A percentile compares a stretch with the other conserved stretches of the same genome.
phyloP scores from a whole-genome alignment of 2,797 vertebrate species.

The Ispidina picta region DNA sequence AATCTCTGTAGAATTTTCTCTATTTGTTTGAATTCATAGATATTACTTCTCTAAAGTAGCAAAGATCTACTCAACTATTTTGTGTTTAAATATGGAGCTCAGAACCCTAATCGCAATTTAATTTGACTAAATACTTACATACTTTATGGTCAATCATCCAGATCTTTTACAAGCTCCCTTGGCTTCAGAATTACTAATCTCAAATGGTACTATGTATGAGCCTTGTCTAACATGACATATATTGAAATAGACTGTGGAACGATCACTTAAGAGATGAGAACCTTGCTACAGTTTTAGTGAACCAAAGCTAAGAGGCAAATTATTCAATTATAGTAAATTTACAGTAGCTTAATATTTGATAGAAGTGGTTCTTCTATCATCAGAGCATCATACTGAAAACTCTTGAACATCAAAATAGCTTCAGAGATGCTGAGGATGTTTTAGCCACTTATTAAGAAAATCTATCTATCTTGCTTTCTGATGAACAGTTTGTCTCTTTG shows the following conservation, averaged over 20 bases:
- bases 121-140: conserved; percentile 82
- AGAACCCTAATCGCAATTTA: conserved; percentile 77
- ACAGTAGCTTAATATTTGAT: conserved; percentile 84
- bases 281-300: conserved; percentile 78
- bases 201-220: conserved; percentile 71
- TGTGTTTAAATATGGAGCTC: conserved; percentile 74
- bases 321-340: conserved; percentile 85
- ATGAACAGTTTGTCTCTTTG: conserved; percentile 47
- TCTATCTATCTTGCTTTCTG: conserved; percentile 72
- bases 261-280: conserved; percentile 79
- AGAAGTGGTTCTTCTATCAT: conserved; percentile 81
- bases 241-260: conserved; percentile 78
- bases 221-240: conserved; percentile 78
- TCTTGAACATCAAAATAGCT: conserved; percentile 74
- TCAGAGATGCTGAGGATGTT: conserved; percentile 73
- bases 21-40: conserved; percentile 38
- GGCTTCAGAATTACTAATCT: conserved; percentile 77
- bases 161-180: conserved; percentile 78
- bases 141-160: conserved; percentile 80
- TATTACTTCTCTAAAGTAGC: conserved; percentile 65
- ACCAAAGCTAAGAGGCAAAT: conserved; percentile 84
- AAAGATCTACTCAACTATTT: conserved; percentile 69
- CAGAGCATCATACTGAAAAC: conserved; percentile 77
- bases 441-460: conserved; percentile 80
- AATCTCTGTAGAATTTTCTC: conserved; percentile 14